Evolutionary conservation across 2,797 vertebrate genomes (phyloP).

Genomic region (Orestias chungarensis): DNA sequence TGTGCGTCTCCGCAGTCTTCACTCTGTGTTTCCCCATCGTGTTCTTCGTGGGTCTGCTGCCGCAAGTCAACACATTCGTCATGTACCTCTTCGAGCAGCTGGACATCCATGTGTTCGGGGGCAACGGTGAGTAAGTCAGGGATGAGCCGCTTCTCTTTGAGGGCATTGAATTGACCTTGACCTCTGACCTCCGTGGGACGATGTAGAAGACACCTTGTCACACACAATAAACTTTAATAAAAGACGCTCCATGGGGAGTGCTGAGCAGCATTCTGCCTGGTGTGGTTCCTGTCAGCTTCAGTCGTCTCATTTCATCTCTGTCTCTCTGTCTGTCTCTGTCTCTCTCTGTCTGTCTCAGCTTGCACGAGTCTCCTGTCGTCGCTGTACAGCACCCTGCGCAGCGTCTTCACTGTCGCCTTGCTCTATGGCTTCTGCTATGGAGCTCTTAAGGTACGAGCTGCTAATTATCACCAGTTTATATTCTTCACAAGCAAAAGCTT

Average conservation of each 20-base stretch:
- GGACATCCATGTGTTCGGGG: constrained; percentile 98
- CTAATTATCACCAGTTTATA: neutral
- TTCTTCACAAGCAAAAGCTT: neutral
- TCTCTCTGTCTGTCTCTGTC: constrained; percentile 35
- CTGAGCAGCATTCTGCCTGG: constrained; percentile 49
- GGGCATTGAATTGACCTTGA: constrained; percentile 13
- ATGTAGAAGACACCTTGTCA: constrained; percentile 12
- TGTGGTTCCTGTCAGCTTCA: constrained; percentile 27
- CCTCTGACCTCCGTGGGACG: constrained; percentile 35
- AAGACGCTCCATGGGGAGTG: constrained; percentile 12
- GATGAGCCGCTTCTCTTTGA: constrained; percentile 7
- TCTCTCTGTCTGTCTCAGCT: constrained; percentile 79
- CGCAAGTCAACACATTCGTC: constrained; percentile 98
- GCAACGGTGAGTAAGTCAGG: constrained; percentile 87
- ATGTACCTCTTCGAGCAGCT: constrained; percentile 99
- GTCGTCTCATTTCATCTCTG: constrained; percentile 41
- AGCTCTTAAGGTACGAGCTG: constrained; percentile 89
- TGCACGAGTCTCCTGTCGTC: constrained; percentile 96
- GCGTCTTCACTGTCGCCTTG: constrained; percentile 91
- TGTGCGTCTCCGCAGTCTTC: constrained; percentile 84
- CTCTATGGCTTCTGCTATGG: constrained; percentile 98
- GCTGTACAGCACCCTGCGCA: constrained; percentile 94
- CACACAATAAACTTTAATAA: constrained; percentile 12
- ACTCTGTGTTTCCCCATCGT: constrained; percentile 97
- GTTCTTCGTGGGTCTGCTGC: constrained; percentile 97